These are phyloP conservation scores for Argopecten irradians DNA, from an alignment of 1,140 invertebrate genomes.

Conservation along the genomic window DNA sequence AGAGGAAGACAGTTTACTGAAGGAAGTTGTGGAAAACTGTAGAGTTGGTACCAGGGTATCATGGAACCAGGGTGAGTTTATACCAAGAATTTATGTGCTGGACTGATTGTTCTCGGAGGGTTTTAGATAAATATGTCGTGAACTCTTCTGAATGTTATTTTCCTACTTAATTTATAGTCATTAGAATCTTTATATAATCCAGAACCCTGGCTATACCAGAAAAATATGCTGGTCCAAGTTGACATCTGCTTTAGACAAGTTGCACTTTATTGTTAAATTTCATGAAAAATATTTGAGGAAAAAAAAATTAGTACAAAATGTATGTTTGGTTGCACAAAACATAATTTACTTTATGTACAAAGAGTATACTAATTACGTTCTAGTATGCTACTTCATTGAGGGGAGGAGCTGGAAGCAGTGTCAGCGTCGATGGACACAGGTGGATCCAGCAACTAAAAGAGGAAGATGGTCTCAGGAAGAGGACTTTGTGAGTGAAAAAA, in stretches of 20 bases:
- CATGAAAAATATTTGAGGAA: background rate
- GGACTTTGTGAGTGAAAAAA: slow-evolving; percentile 63
- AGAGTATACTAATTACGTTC: background rate
- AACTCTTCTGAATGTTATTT: no score
- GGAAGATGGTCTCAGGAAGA: slow-evolving; percentile 72
- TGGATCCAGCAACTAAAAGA: slow-evolving; percentile 61
- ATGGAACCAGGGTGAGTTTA: slow-evolving; percentile 68
- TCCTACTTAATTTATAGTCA: no score
- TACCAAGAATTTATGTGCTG: no score
- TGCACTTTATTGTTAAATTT: no score
- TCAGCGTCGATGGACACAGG: slow-evolving; percentile 58
- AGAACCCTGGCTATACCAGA: no score
- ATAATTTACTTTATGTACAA: background rate
- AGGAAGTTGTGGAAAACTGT: slow-evolving; percentile 65
- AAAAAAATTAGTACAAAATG: no score
- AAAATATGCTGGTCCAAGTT: no score
- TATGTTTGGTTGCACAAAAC: no score
- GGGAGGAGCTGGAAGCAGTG: slow-evolving; percentile 68
- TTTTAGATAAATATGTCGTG: no score
- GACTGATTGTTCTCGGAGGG: no score
- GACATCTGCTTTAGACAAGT: no score
- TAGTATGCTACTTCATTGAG: slow-evolving; percentile 73
- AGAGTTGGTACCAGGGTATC: slow-evolving; percentile 58
- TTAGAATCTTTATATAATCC: no score
- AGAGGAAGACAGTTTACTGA: slow-evolving; percentile 71